These are phyloP conservation scores for Accipiter virgatus DNA, from an alignment of 2,113 vertebrate genomes.

Conservation along the genomic window DNA sequence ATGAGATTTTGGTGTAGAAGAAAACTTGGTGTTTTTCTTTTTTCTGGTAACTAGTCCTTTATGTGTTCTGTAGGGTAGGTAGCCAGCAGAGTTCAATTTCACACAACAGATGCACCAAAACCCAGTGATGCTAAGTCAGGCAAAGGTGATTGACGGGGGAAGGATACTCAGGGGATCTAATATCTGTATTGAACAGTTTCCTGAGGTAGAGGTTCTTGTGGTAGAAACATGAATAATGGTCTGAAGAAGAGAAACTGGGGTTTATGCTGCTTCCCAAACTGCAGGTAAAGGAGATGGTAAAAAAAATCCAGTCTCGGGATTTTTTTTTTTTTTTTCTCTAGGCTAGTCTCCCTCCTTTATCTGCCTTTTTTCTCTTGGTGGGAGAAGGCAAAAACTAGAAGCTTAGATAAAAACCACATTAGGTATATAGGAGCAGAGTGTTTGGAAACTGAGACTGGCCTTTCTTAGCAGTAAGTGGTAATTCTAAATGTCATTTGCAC, in stretches of 20 bases:
- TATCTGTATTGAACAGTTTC: not conserved
- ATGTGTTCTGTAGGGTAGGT: not conserved
- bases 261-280: not conserved
- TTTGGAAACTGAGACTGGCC: not conserved
- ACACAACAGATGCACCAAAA: not conserved
- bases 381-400: not conserved
- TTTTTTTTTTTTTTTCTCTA: not conserved
- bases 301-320: not conserved
- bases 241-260: not conserved
- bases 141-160: not conserved
- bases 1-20: not conserved
- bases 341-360: not conserved
- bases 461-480: not conserved
- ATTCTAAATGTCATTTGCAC: not conserved
- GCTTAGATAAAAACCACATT: accelerated
- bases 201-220: not conserved
- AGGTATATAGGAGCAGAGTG: not conserved
- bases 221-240: not conserved
- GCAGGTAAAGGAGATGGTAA: not conserved
- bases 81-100: not conserved
- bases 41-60: not conserved
- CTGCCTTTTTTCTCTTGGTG: not conserved
- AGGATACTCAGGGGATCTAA: not conserved
- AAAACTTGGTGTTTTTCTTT: not conserved
- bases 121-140: not conserved